Base-by-base conservation (phyloP, 2,797 vertebrate species). In the Trachurus trachurus region DNA sequence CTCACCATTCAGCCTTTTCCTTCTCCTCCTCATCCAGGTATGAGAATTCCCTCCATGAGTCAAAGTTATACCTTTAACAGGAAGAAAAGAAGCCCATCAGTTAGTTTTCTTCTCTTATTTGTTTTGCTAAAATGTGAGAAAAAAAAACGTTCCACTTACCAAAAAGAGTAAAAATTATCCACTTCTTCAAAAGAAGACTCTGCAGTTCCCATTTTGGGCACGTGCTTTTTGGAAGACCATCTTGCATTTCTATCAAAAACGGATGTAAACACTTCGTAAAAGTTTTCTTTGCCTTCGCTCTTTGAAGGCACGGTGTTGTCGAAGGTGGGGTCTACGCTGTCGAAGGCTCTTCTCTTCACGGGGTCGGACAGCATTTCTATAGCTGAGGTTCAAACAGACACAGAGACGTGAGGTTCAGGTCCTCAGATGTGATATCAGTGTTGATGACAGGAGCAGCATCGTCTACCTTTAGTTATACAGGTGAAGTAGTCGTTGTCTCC, bases 1-100 rank as follows among this genome's bases (percentile, higher is more conserved):
- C 93, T 90, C 93, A 99, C 98, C 98, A 99, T 95, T 99, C 98
- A 68, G 98, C 98, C 70, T 99, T 99, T 90, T 99, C 98, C 93
- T 99, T 99, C 92, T 99, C 98, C 87, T 99, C 98, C 94, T 99
- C 98, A 84, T 99, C 98, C 93, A 99, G 93, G 84, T 99, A 99
- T 16, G 98, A 99, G 93, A 99, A 99, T 80, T 99, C 98, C 92
- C 98, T 96, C 98, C 98, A 99, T 4, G 98, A 99, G 89, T 99
- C 98, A 94, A 99, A 99, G 94, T 99, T 98, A 92, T 99, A 99
- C 98, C 98, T 99, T 77, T 34, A 69, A 50, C 1, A 60, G 6
- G 3, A 34, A 26, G 29, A 26, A 70, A 22, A 60, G 0, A 0
- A 62, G 5, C 10, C 58, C 4, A 12, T 10, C 0, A 16, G 15